Evolutionary conservation across 1,140 invertebrate genomes (phyloP), one percentile per base, ranked within the genome.

Genomic region (Procambarus virginalis): DNA sequence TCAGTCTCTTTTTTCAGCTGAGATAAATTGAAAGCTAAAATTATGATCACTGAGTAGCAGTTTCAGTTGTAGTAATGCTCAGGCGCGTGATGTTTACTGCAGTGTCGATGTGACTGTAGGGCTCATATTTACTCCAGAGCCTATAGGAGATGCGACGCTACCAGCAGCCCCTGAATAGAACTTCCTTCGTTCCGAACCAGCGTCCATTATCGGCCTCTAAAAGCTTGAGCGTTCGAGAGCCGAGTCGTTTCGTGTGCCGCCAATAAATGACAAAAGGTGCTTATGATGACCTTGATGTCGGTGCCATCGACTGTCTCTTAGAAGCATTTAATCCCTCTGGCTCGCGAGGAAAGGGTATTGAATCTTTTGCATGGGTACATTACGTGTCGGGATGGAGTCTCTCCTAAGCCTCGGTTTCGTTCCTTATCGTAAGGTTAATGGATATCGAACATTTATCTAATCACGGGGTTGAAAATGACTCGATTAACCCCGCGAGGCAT

Each of bases 261-360:
- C 88, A 89, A 89, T 89, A 89, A 78, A 84, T 89, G 88, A 89
- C 82, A 89, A 81, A 89, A 89, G 88, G 88, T 84, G 81, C 88
- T 89, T 89, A 89, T 89, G 88, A 89, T 70, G 88, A 89, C 76
- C 80, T 49, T 79, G 70, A 78, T 64, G 73, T 22, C 45, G 60
- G 81, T 77, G 81, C 80, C 80, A 64, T 60, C 73, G 55, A 51
- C 45, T 64, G 81, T 49, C 80, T 77, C 76, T 76, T 77, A 78
- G 17, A 78, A 76, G 81, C 58, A 46, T 34, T 68, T 84, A 84
- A 89, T 89, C 88, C 88, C 80, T 58, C 75, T n/a, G 22, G 2
- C 6, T 17, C 20, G 22, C 9, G 22, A 49, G 55, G 75, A 60
- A 49, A 76, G 73, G 75, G 88, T 78, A 84, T 89, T 89, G 81